Base-by-base conservation (phyloP, 2,797 vertebrate genomes). In the Rhinichthys osculus region DNA sequence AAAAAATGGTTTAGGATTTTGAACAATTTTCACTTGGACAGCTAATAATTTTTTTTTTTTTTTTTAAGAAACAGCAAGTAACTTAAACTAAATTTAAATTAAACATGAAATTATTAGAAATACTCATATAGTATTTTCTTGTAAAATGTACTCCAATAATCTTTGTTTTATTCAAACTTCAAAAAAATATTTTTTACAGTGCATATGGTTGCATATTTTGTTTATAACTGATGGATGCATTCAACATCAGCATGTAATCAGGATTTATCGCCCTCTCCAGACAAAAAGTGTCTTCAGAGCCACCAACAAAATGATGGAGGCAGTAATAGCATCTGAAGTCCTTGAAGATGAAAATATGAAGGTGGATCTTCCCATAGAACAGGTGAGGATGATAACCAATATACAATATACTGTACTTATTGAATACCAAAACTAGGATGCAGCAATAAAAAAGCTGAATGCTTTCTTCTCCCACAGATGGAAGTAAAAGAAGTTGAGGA, bases 251-350 rank as follows among this genome's bases (percentile, higher is more conserved):
- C 90, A 91, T 87, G 92, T 94, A 95, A 96, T 93, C 89, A 93
- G 94, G 94, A 96, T 95, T 94, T 95, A 95, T 95, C 88, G 81
- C 91, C 92, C 91, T 94, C 90, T 90, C 87, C 90, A 95, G 95
- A 93, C 88, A 92, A 30, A 92, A 78, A 92, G 93, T 19, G 88
- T 96, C 89, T 96, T 96, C 91, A 93, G 89, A 92, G 93, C 89
- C 21, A 94, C 79, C 91, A 91, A 91, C 83, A 90, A 90, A 78
- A 92, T 91, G 44, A 91, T 89, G 83, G 94, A 97, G 88, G 76
- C 87, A 73, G 89, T 93, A 66, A 94, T 90, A 84, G 93, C 92
- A 0, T 83, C 21, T 2, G 94, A 96, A 44, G 90, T 96, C 85
- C 90, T 89, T 69, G 94, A 95, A 54, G 94, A 95, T 11, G 38